phyloP scores from a whole-genome alignment of 2,888 invertebrate genomes.

The Reticulitermes lucifugus region DNA sequence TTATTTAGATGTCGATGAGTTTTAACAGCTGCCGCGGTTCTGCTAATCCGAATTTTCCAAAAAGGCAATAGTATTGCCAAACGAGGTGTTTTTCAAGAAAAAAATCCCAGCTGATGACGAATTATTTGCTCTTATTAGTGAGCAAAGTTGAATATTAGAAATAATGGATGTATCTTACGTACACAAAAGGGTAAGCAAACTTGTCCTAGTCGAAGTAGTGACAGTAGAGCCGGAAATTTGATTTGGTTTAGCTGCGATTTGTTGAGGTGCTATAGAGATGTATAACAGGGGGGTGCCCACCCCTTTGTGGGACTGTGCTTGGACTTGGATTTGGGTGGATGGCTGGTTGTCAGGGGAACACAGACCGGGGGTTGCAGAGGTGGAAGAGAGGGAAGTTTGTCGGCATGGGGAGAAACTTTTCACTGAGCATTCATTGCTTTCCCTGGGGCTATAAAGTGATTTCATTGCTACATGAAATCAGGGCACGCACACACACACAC shows the following conservation, averaged over 20 bases:
- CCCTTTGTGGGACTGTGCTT: slow-evolving; percentile 1
- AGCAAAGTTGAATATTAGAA: too few species aligned
- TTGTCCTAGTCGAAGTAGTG: not conserved
- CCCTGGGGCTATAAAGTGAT: slow-evolving; percentile 37
- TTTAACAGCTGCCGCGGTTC: too few species aligned
- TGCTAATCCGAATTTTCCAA: too few species aligned
- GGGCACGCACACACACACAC: slow-evolving; percentile 3
- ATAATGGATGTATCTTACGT: too few species aligned
- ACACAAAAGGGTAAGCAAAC: too few species aligned
- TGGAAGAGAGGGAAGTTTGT: slow-evolving; percentile 48
- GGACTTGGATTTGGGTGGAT: slow-evolving; percentile 19
- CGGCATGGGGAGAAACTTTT: slow-evolving; percentile 40
- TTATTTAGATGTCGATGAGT: too few species aligned
- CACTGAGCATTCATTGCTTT: slow-evolving; percentile 33
- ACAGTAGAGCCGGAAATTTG: slow-evolving; percentile 29
- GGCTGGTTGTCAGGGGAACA: slow-evolving; percentile 26
- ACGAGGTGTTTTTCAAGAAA: too few species aligned
- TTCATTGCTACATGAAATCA: slow-evolving; percentile 35
- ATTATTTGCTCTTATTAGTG: too few species aligned
- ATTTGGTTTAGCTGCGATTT: slow-evolving; percentile 31
- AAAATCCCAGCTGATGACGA: too few species aligned
- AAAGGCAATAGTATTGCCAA: too few species aligned
- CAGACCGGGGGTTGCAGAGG: slow-evolving; percentile 19
- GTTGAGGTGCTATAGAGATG: slow-evolving; percentile 17
- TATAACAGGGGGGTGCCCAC: not conserved